Evolutionary conservation across 2,113 vertebrate genomes (phyloP).

Genomic region (Macrotus californicus): DNA sequence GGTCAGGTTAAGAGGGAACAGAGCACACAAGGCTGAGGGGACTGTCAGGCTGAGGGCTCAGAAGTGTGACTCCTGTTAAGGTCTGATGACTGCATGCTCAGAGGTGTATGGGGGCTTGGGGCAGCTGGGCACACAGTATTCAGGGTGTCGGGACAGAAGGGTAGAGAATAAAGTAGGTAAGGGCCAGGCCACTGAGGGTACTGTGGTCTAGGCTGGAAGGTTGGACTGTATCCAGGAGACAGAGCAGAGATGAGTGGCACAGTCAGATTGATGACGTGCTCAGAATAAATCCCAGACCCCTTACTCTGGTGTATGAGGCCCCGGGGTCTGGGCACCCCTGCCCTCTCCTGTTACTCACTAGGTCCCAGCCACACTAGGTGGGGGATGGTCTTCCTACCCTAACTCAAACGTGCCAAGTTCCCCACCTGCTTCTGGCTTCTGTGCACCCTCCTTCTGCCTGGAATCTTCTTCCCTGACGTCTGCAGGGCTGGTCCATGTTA

Average conservation of each 20-base stretch:
- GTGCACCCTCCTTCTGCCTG: neutral
- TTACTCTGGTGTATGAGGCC: fast-evolving
- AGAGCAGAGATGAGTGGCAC: neutral
- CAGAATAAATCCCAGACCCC: neutral
- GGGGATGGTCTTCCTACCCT: neutral
- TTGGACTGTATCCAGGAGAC: neutral
- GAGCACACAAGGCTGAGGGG: neutral
- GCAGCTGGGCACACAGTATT: neutral
- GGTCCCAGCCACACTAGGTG: neutral
- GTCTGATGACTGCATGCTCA: neutral
- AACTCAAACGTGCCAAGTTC: neutral
- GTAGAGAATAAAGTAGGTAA: neutral
- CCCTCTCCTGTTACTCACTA: neutral
- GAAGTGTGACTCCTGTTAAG: neutral
- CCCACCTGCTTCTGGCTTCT: neutral
- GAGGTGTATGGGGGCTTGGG: neutral
- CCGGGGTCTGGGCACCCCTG: neutral
- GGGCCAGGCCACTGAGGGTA: neutral
- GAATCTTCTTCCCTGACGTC: neutral
- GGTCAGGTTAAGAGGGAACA: neutral
- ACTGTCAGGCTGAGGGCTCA: neutral
- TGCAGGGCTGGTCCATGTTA: neutral
- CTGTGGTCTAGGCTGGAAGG: neutral
- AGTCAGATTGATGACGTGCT: neutral
- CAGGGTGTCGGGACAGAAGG: neutral